phyloP scores from a whole-genome alignment of 92 coral and sea anemone genomes.

The Metridium senile region DNA sequence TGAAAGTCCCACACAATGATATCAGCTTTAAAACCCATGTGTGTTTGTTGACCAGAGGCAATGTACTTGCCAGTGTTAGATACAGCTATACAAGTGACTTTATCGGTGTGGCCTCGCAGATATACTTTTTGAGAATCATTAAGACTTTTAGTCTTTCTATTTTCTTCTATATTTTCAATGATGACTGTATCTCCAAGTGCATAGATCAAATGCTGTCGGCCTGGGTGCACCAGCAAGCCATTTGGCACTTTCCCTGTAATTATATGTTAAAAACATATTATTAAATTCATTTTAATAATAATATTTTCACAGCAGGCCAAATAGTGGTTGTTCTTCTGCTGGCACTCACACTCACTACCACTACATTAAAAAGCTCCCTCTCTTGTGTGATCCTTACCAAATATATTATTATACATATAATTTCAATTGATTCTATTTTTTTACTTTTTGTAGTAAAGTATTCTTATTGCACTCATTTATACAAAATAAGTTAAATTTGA shows the following conservation, averaged over 20 bases:
- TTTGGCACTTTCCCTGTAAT: slow-evolving; percentile 82
- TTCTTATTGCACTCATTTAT: no score
- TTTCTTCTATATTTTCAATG: slow-evolving; percentile 69
- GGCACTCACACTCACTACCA: no score
- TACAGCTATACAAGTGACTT: slow-evolving; percentile 93
- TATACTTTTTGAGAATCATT: slow-evolving; percentile 52
- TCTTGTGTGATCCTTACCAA: no score
- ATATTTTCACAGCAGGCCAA: no score
- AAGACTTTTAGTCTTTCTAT: neutral
- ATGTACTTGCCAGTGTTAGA: slow-evolving; percentile 89
- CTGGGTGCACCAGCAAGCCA: slow-evolving; percentile 93
- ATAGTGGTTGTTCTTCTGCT: no score
- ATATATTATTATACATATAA: no score
- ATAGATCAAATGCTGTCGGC: slow-evolving; percentile 90
- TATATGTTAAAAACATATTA: no score
- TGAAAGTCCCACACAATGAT: slow-evolving; percentile 93
- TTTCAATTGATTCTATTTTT: no score
- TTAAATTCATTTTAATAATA: no score
- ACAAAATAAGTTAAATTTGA: no score
- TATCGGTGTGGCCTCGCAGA: slow-evolving; percentile 89
- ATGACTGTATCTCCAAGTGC: slow-evolving; percentile 92
- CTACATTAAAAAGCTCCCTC: no score
- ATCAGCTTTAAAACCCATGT: slow-evolving; percentile 98
- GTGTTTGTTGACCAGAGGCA: slow-evolving; percentile 96
- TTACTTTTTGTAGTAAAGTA: no score